A percentile compares a stretch with the other conserved stretches of the same genome.
Evolutionary conservation across 2,888 invertebrate species (phyloP).

Genomic region (Caenorhabditis japonica): DNA sequence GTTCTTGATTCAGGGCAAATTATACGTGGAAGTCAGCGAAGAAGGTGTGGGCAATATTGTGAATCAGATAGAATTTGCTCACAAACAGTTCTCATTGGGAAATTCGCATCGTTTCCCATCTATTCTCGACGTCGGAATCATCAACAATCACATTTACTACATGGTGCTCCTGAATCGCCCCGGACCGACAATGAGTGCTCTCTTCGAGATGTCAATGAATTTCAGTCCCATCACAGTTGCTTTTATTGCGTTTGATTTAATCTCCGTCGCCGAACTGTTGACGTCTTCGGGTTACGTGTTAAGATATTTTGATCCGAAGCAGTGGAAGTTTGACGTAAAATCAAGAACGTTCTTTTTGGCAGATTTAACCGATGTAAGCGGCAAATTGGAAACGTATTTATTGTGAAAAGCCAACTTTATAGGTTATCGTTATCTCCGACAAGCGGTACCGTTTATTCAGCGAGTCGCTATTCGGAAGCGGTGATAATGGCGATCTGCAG

Average conservation of each 20-base stretch:
- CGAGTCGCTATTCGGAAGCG: neutral
- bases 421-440: conserved; percentile 28
- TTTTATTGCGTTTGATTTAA: conserved; percentile 30
- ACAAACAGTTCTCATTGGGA: conserved; percentile 20
- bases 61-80: conserved; percentile 19
- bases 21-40: conserved; percentile 26
- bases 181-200: conserved; percentile 12
- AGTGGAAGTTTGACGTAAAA: conserved; percentile 36
- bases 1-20: conserved; percentile 38
- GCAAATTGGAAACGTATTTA: neutral
- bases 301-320: conserved; percentile 26
- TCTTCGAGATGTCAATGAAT: neutral
- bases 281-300: conserved; percentile 23
- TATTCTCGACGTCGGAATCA: conserved; percentile 16
- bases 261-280: conserved; percentile 18
- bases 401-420: conserved; percentile 2
- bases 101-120: conserved; percentile 31
- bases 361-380: conserved; percentile 30
- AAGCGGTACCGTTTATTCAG: conserved; percentile 25
- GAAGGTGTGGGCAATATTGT: conserved; percentile 9
- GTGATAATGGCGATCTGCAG: neutral
- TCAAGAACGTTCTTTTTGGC: conserved; percentile 33
- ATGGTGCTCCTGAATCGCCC: conserved; percentile 31
- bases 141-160: conserved; percentile 33
- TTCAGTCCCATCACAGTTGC: conserved; percentile 15